Evolutionary conservation across 2,113 vertebrate genomes (phyloP), one percentile per base, ranked within the genome.

Genomic region (Melanerpes formicivorus): DNA sequence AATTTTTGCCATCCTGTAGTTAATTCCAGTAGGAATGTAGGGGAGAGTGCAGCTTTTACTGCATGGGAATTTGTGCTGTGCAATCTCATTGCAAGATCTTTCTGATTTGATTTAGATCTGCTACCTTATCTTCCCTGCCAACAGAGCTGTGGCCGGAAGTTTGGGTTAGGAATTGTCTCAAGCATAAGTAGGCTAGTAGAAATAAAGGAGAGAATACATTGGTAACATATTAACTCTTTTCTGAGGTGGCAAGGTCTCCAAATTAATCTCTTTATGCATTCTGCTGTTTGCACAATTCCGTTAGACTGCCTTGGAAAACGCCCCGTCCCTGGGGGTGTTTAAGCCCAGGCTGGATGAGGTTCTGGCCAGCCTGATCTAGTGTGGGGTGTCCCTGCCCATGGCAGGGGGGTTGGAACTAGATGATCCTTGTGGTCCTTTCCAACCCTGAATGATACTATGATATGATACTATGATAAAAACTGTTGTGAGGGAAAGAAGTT

Each of bases 181-280:
- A 67, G 63, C 18, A 79, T 75, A 80, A 87, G 65, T n/a, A 70
- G 30, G 66, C 40, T 85, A 77, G 78, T 69, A 88, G 87, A 90
- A 94, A 94, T 76, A 85, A 93, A 88, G 32, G 32, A 78, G 52
- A 11, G 69, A 80, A 87, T 94, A 79, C 54, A 91, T 88, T 67
- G 72, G 42, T 90, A 77, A 93, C 87, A 59, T 77, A 55, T 90
- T 77, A 52, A 34, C 64, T 86, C 55, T 85, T 74, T 82, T 80
- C 77, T 82, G 84, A 87, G 69, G 52, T 74, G 13, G 27, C 73
- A 22, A 69, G 63, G 50, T 93, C 52, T 92, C 19, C 37, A 44
- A 65, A 64, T 83, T 55, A 87, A 88, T 54, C 86, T 76, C 76
- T 71, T 34, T 78, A 2, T 89, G 63, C 50, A 88, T 80, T 87